phyloP scores from a whole-genome alignment of 2,888 invertebrate genomes.

The Acanthacorydalis orientalis region DNA sequence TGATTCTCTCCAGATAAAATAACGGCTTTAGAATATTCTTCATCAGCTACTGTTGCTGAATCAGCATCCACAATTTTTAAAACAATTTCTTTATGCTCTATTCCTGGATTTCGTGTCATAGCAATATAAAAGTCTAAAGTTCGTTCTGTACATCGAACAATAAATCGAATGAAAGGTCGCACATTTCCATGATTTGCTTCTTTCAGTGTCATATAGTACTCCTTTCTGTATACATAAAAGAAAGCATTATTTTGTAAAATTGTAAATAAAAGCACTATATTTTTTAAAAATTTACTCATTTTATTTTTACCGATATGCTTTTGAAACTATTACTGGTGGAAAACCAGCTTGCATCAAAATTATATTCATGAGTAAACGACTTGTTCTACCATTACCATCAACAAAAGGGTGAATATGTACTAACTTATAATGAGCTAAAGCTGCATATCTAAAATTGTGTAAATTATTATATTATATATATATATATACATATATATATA shows the following conservation, averaged over 20 bases:
- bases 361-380: slow-evolving; percentile 88
- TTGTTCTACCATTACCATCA: slow-evolving; percentile 94
- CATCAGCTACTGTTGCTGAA: too few relatives aligned
- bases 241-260: neutral
- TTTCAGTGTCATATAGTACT: slow-evolving; percentile 78
- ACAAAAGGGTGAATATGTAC: slow-evolving; percentile 95
- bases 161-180: slow-evolving; percentile 88
- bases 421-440: slow-evolving; percentile 89
- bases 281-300: neutral
- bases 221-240: slow-evolving; percentile 31
- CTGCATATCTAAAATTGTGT: slow-evolving; percentile 57
- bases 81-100: too few relatives aligned
- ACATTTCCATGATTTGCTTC: slow-evolving; percentile 89
- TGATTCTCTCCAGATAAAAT: too few relatives aligned
- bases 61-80: too few relatives aligned
- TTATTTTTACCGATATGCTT: slow-evolving; percentile 45
- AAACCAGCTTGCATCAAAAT: slow-evolving; percentile 90
- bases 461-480: slow-evolving; percentile 1
- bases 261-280: neutral
- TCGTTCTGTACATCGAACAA: slow-evolving; percentile 81
- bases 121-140: slow-evolving; percentile 60
- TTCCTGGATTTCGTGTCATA: too few relatives aligned
- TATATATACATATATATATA: neutral
- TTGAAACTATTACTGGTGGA: slow-evolving; percentile 87
- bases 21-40: too few relatives aligned